Evolutionary conservation across 2,113 vertebrate genomes (phyloP).

Genomic region (Xenopus laevis): DNA sequence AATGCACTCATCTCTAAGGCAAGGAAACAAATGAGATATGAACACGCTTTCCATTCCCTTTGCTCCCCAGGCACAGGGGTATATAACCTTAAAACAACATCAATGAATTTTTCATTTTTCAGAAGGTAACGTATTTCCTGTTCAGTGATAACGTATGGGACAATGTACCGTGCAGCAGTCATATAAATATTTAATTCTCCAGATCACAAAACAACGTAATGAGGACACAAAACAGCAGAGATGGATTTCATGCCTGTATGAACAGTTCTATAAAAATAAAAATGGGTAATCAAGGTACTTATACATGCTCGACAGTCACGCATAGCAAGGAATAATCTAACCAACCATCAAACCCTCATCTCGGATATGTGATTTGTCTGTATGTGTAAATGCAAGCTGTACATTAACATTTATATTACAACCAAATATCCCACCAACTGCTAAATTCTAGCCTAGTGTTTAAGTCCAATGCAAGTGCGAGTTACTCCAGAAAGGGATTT

Average conservation of each 20-base stretch:
- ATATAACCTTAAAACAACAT: not conserved
- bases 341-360: constrained; percentile 28
- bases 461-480: too few relatives aligned
- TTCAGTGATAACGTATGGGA: not conserved
- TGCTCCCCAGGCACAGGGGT: not conserved
- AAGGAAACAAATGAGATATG: too few relatives aligned
- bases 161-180: constrained; percentile 13
- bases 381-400: too few relatives aligned
- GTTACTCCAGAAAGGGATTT: too few relatives aligned
- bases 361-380: not conserved
- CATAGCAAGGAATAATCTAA: constrained; percentile 6
- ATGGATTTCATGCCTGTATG: constrained; percentile 34
- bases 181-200: constrained; percentile 44
- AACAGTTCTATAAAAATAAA: constrained; percentile 18
- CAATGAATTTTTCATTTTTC: constrained; percentile 4
- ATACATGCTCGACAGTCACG: constrained; percentile 18
- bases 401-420: too few relatives aligned
- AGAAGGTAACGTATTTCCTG: not conserved
- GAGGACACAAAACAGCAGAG: constrained; percentile 34
- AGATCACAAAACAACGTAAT: constrained; percentile 45
- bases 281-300: constrained; percentile 27
- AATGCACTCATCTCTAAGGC: too few relatives aligned
- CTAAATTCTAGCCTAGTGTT: too few relatives aligned
- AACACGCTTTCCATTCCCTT: too few relatives aligned
- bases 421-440: too few relatives aligned